These are phyloP conservation scores for Neuroterus valhalla DNA, from an alignment of 1,140 invertebrate genomes.

Conservation along the genomic window DNA sequence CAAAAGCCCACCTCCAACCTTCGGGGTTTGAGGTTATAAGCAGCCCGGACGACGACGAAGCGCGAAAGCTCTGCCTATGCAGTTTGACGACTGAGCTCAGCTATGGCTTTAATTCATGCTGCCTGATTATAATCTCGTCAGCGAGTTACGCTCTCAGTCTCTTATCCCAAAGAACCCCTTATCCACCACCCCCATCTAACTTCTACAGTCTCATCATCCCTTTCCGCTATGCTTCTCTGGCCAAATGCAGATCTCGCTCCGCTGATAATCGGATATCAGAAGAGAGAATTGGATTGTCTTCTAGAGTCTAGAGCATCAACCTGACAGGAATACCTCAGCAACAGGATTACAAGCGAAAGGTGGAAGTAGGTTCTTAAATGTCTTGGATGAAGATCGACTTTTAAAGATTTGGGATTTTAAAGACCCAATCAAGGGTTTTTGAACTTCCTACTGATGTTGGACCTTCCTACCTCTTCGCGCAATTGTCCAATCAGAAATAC, in stretches of 20 bases:
- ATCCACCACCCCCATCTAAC: conserved; percentile 22
- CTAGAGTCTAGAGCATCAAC: conserved; percentile 5
- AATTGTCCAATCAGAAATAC: too few relatives aligned
- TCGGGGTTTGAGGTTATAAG: conserved; percentile 48
- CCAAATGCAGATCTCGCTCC: conserved; percentile 25
- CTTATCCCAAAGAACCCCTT: conserved; percentile 31
- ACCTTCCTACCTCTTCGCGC: too few relatives aligned
- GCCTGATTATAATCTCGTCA: conserved; percentile 75
- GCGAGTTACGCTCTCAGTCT: conserved; percentile 69
- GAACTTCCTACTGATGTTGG: too few relatives aligned
- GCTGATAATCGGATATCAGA: conserved; percentile 13
- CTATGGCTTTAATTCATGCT: conserved; percentile 70
- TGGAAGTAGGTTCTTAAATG: not conserved
- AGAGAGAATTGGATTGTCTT: conserved; percentile 24
- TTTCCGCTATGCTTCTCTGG: not conserved
- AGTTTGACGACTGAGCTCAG: conserved; percentile 55
- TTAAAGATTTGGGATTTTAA: too few relatives aligned
- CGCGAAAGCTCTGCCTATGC: conserved; percentile 52
- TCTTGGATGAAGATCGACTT: not conserved
- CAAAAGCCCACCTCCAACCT: conserved; percentile 53
- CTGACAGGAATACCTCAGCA: not conserved
- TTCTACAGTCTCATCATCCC: conserved; percentile 36
- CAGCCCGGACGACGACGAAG: conserved; percentile 53
- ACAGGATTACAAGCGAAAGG: not conserved
- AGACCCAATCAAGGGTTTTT: too few relatives aligned